Evolutionary conservation across 2,797 vertebrate genomes (phyloP).

Genomic region (Lemur catta): DNA sequence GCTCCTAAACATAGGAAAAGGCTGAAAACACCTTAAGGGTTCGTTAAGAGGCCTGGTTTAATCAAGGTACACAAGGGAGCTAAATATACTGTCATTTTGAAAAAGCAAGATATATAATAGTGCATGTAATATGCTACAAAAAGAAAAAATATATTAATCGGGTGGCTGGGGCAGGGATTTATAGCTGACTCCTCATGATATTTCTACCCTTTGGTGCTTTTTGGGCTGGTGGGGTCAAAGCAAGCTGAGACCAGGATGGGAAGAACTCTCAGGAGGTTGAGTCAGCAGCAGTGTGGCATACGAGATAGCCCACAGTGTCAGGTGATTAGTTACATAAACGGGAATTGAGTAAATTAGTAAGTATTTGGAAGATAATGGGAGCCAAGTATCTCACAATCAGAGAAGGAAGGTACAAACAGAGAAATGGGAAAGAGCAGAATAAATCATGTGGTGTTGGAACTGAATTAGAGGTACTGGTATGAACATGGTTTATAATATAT

Average conservation of each 20-base stretch:
- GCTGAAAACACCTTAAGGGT: not conserved
- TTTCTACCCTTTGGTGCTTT: not conserved
- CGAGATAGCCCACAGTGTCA: not conserved
- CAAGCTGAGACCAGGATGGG: no score
- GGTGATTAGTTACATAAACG: not conserved
- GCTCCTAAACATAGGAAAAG: not conserved
- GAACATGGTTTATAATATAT: not conserved
- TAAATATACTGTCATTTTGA: not conserved
- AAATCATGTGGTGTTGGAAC: not conserved
- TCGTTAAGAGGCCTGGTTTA: not conserved
- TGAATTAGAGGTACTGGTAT: not conserved
- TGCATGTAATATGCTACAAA: not conserved
- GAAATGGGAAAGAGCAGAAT: not conserved
- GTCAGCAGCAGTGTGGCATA: not conserved
- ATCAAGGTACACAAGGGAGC: not conserved
- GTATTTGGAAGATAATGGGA: not conserved
- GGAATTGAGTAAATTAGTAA: not conserved
- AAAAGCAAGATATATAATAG: not conserved
- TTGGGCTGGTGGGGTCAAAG: no score
- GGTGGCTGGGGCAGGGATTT: not conserved
- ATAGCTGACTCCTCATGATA: not conserved
- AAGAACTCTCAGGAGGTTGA: not conserved
- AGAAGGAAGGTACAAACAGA: not conserved
- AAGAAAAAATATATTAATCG: not conserved
- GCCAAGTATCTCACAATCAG: not conserved